Evolutionary conservation across 2,113 vertebrate genomes (phyloP), one percentile per base, ranked within the genome.

Genomic region (Trichomycterus rosablanca): DNA sequence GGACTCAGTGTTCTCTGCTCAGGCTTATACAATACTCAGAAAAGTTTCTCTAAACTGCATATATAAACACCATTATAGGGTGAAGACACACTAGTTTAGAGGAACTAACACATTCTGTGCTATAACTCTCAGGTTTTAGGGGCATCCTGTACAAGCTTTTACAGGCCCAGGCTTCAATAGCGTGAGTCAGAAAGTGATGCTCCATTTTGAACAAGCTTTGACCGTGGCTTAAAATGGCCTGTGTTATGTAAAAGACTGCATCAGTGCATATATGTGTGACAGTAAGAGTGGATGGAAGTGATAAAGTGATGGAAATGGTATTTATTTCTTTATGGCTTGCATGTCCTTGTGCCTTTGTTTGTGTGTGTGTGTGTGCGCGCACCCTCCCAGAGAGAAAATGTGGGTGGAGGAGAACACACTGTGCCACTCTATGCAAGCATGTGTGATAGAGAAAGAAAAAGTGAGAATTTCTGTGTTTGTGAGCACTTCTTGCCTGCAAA

Each of bases 381-480:
- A 51, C 37, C 46, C 56, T 60, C 44, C 35, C 49, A 43, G 54
- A 54, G 56, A n/a, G 50, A 55, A 42, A 35, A 50, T 66, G 68
- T 71, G 45, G 69, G 69, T 57, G 59, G 69, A 71, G 53, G 39
- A 71, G 69, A 71, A 71, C 63, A 71, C 61, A 66, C 59, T 71
- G 69, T 71, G 58, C 58, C 26, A 37, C 57, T 71, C 37, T 55
- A 52, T 66, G 63, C 14, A 34, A 55, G 58, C 20, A 19, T 60
- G 26, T 49, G 22, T 40, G 19, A 42, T 28, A 58, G 42, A 35
- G 11, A 19, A 37, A 54, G 28, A 55, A 11, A 52, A 20, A 19
- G n/a, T 22, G 32, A 7, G 32, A 32, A 44, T 59, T 19, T 39
- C 12, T 52, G 16, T 19, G 22, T 52, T 42, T 3, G 16, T n/a